Base-by-base conservation (phyloP, 2,797 vertebrate species). In the Arremon brunneinucha region DNA sequence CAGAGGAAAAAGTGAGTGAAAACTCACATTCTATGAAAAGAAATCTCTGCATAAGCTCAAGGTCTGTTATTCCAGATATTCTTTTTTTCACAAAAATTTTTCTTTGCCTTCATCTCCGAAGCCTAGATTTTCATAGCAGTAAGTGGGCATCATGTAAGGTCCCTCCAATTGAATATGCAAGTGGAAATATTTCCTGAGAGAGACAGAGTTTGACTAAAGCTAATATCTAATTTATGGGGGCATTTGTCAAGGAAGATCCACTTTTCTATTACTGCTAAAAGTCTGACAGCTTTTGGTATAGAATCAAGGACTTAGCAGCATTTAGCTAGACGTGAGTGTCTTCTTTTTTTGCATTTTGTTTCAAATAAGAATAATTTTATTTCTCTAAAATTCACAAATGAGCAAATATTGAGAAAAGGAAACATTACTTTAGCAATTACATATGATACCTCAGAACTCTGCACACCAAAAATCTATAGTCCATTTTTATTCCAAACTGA, bases 141-240 rank as follows among this genome's bases (percentile, higher is more conserved):
- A 97, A 91, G 79, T 93, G 56, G 62, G 59, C 96, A 86, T 59
- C 87, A 39, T 70, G 70, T 91, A 95, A 79, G 68, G 94, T 75
- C 83, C 79, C 96, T 97, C 78, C 83, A 93, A 92, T 70, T 85
- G 94, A 96, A 97, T 94, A 94, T 82, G 82, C 77, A 97, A 96
- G 95, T 96, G 94, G 84, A 96, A 97, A 94, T 93, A 95, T 96
- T 97, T 97, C 87, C 96, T 94, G 87, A 97, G 95, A 96, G 93
- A 92, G 94, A 95, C 72, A 94, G 72, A 94, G 95, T 94, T 96
- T 96, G 94, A 96, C 94, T 97, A 96, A 93, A 93, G 92, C 90
- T 97, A 96, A 97, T 97, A 96, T 96, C 94, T 94, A 97, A 97
- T 97, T 97, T 97, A 97, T 97, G 77, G 93, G 85, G 72, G 74